phyloP scores from a whole-genome alignment of 2,888 invertebrate genomes.

The Aleiodes leptofemur region DNA sequence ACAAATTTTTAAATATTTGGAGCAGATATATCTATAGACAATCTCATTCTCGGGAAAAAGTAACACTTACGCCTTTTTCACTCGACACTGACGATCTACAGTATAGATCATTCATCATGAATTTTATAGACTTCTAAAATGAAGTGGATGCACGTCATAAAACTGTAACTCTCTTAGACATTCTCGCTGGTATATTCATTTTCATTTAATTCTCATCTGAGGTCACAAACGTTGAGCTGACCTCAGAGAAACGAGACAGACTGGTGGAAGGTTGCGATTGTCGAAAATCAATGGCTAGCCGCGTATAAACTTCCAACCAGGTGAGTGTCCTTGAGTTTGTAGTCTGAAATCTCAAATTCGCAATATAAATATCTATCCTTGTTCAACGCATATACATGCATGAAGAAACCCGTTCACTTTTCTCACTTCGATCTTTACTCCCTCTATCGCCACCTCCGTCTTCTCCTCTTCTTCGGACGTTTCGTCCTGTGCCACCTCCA shows the following conservation, averaged over 20 bases:
- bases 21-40: too few species aligned
- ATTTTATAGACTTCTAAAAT: too few species aligned
- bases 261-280: neutral
- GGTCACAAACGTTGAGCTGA: neutral
- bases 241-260: slow-evolving; percentile 6
- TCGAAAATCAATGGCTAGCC: slow-evolving; percentile 19
- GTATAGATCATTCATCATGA: too few species aligned
- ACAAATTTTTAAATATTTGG: too few species aligned
- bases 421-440: slow-evolving; percentile 47
- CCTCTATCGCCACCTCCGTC: slow-evolving; percentile 54
- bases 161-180: too few species aligned
- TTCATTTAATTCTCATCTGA: neutral
- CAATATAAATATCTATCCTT: slow-evolving; percentile 49
- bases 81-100: too few species aligned
- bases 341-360: slow-evolving; percentile 49
- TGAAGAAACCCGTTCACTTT: slow-evolving; percentile 39
- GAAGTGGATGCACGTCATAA: too few species aligned
- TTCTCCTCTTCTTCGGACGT: slow-evolving; percentile 52
- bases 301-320: slow-evolving; percentile 16
- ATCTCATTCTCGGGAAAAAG: too few species aligned
- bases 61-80: too few species aligned
- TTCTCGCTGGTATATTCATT: too few species aligned
- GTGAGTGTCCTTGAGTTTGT: slow-evolving; percentile 45
- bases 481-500: slow-evolving; percentile 73
- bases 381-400: slow-evolving; percentile 49